These are phyloP conservation scores for Adrianichthys oophorus DNA, from an alignment of 2,797 vertebrate genomes.

Conservation along the genomic window DNA sequence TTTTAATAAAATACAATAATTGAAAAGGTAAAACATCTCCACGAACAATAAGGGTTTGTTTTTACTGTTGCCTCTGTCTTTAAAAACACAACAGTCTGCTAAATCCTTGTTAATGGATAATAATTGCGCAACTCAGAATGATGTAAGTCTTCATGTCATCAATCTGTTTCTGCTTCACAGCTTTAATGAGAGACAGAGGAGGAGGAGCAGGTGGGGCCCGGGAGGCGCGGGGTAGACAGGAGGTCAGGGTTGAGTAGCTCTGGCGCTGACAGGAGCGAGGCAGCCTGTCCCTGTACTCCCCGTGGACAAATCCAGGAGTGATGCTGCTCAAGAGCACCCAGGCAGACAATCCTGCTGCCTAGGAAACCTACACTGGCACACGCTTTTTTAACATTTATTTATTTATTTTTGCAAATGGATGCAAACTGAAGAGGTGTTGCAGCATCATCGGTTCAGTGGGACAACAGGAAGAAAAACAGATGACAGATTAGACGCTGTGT, in stretches of 20 bases:
- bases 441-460: neutral
- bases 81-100: too few relatives aligned
- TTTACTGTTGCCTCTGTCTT: too few relatives aligned
- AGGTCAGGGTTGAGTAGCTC: conserved; percentile 48
- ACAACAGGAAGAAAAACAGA: conserved; percentile 7
- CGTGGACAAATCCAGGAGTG: conserved; percentile 21
- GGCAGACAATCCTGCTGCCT: neutral
- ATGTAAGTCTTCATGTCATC: conserved; percentile 1
- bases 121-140: conserved; percentile 12
- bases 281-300: conserved; percentile 22
- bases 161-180: conserved; percentile 27
- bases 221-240: conserved; percentile 48
- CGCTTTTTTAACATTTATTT: too few relatives aligned
- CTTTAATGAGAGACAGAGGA: conserved; percentile 15
- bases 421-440: neutral
- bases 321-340: neutral
- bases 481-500: conserved; percentile 28
- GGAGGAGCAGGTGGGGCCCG: conserved; percentile 16
- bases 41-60: too few relatives aligned
- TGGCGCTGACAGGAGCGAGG: conserved; percentile 34
- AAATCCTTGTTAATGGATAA: too few relatives aligned
- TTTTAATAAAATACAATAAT: too few relatives aligned
- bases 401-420: neutral
- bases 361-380: too few relatives aligned
- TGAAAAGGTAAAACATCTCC: too few relatives aligned